A percentile compares a stretch with the other conserved stretches of the same genome.
phyloP scores from a whole-genome alignment of 2,888 invertebrate species.

The Elgonia sp. region DNA sequence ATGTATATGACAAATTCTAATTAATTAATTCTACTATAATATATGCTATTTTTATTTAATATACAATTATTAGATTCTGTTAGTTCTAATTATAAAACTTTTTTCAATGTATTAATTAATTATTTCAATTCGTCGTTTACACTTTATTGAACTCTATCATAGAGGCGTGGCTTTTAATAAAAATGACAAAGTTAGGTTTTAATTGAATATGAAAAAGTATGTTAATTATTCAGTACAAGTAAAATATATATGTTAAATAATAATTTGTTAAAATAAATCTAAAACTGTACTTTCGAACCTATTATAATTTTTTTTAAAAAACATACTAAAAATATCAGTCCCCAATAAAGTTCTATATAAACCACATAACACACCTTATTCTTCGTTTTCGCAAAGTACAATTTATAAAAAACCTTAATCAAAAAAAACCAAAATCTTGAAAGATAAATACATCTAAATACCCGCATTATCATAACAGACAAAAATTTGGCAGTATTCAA shows the following conservation, averaged over 20 bases:
- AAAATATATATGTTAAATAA: too few species aligned
- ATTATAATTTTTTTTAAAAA: too few species aligned
- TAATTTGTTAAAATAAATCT: too few species aligned
- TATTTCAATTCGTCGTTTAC: neutral
- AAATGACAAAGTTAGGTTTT: neutral
- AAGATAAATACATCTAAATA: neutral
- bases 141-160: neutral
- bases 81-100: neutral
- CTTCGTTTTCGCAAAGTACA: neutral
- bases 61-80: neutral
- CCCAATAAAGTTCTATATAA: too few species aligned
- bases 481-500: neutral
- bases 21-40: too few species aligned
- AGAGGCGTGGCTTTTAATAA: neutral
- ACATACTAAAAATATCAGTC: too few species aligned
- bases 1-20: too few species aligned
- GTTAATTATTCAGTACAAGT: neutral
- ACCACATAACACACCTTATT: too few species aligned
- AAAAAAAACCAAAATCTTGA: too few species aligned
- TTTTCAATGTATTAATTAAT: neutral
- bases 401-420: neutral
- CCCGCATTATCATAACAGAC: neutral
- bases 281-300: too few species aligned
- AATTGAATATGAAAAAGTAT: too few species aligned
- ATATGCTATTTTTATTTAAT: too few species aligned